phyloP scores from a whole-genome alignment of 2,113 vertebrate genomes.

The Perca flavescens region DNA sequence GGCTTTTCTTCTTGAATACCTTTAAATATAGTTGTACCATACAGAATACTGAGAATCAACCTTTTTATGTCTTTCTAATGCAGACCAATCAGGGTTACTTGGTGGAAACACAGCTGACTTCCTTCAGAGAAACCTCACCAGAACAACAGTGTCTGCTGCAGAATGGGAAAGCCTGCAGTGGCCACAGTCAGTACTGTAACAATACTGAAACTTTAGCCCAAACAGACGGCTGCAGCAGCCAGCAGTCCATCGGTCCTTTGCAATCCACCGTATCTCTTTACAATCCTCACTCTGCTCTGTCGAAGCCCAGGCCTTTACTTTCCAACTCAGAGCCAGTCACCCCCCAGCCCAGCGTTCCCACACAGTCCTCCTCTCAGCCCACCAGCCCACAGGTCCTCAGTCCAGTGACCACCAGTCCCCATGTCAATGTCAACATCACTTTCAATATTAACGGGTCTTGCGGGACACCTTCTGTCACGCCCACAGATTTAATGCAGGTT shows the following conservation, averaged over 20 bases:
- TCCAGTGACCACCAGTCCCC: slow-evolving; percentile 67
- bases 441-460: slow-evolving; percentile 69
- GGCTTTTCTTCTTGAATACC: not conserved
- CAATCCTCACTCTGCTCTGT: slow-evolving; percentile 25
- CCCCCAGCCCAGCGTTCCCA: slow-evolving; percentile 30
- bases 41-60: not conserved
- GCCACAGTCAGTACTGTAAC: slow-evolving; percentile 52
- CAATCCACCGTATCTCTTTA: slow-evolving; percentile 32
- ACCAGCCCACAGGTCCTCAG: slow-evolving; percentile 58
- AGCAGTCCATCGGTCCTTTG: slow-evolving; percentile 42
- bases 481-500: slow-evolving; percentile 23
- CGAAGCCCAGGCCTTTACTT: slow-evolving; percentile 51
- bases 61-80: slow-evolving; percentile 10
- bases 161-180: slow-evolving; percentile 40
- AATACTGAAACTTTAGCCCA: slow-evolving; percentile 30
- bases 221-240: slow-evolving; percentile 37
- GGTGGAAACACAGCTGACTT: slow-evolving; percentile 25
- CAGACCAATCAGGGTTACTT: slow-evolving; percentile 32
- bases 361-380: slow-evolving; percentile 59
- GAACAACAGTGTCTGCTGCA: slow-evolving; percentile 71
- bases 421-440: slow-evolving; percentile 82
- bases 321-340: slow-evolving; percentile 46
- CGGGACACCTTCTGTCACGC: slow-evolving; percentile 40
- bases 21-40: not conserved
- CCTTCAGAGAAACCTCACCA: not conserved